Percentiles rank a stretch among this genome's conserved stretches.
These are phyloP conservation scores for Craniophora ligustri DNA, from an alignment of 2,888 invertebrate species.

Conservation along the genomic window DNA sequence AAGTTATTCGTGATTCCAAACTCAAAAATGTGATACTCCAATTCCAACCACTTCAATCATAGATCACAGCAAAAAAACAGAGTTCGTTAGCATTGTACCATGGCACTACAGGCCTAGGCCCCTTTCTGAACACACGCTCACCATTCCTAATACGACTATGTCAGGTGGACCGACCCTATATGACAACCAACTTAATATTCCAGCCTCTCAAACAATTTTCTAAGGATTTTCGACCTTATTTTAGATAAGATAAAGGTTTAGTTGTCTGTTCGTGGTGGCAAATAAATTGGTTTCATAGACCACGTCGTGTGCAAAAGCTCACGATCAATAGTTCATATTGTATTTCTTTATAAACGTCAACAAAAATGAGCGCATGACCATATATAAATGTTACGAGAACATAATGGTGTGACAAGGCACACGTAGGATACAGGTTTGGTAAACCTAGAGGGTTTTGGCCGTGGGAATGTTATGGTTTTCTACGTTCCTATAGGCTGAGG, in stretches of 20 bases:
- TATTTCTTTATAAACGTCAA: constrained; percentile 78
- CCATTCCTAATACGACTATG: constrained; percentile 78
- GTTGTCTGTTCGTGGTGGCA: constrained; percentile 2
- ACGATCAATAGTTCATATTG: constrained; percentile 74
- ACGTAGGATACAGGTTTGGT: constrained; percentile 44
- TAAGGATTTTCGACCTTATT: constrained; percentile 42
- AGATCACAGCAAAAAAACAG: constrained; percentile 44
- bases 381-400: constrained; percentile 56
- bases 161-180: constrained; percentile 78
- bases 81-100: constrained; percentile 58
- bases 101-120: constrained; percentile 59
- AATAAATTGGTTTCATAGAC: constrained; percentile 49
- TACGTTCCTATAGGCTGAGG: constrained; percentile 2
- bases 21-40: constrained; percentile 8
- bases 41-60: constrained; percentile 32
- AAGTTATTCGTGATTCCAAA: no score
- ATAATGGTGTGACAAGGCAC: constrained; percentile 47
- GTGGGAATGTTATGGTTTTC: constrained; percentile 49
- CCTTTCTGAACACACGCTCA: constrained; percentile 71
- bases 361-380: constrained; percentile 80
- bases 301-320: constrained; percentile 77
- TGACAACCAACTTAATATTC: constrained; percentile 38
- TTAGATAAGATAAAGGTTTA: constrained; percentile 13
- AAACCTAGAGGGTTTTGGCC: constrained; percentile 33
- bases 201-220: constrained; percentile 1